Evolutionary conservation across 30 jellyfish, hydroid and myxozoan genomes (phyloP), one percentile per base, ranked within the genome.

Genomic region (Haliclystus octoradiatus): DNA sequence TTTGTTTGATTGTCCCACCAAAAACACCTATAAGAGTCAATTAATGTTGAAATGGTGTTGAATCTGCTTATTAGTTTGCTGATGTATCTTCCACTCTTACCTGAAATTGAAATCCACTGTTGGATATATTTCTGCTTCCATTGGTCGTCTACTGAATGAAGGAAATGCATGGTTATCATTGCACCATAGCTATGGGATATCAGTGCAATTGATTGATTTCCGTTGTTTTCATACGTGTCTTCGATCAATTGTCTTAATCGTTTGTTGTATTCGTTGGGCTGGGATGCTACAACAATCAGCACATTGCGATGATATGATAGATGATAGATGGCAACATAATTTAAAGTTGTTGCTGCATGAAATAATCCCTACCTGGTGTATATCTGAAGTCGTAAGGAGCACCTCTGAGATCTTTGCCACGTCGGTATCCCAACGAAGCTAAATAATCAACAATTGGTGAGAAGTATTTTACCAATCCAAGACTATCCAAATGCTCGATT

Each of bases 301-400:
- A n/a, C n/a, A n/a, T n/a, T n/a, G n/a, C n/a, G n/a, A n/a, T n/a
- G n/a, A n/a, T n/a, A n/a, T n/a, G n/a, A n/a, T n/a, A n/a, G n/a
- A n/a, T n/a, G n/a, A n/a, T n/a, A n/a, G n/a, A n/a, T n/a, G n/a
- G n/a, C n/a, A n/a, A n/a, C n/a, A n/a, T n/a, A n/a, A n/a, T n/a
- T n/a, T n/a, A n/a, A n/a, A n/a, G n/a, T n/a, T n/a, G n/a, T n/a
- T n/a, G n/a, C n/a, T n/a, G n/a, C n/a, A n/a, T n/a, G n/a, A n/a
- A n/a, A n/a, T n/a, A n/a, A n/a, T n/a, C n/a, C n/a, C n/a, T 15
- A 74, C 85, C 83, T 0, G 85, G 85, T 2, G 85, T 34, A 33
- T 65, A 65, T 32, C 85, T 25, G 49, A 74, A 74, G 35, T 74
- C 85, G 29, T 74, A 74, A 0, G 85, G 85, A 26, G 85, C 85